Percentiles rank a stretch among this genome's conserved stretches.
Evolutionary conservation across 2,113 vertebrate genomes (phyloP).

Genomic region (Machaerirhynchus nigripectus): DNA sequence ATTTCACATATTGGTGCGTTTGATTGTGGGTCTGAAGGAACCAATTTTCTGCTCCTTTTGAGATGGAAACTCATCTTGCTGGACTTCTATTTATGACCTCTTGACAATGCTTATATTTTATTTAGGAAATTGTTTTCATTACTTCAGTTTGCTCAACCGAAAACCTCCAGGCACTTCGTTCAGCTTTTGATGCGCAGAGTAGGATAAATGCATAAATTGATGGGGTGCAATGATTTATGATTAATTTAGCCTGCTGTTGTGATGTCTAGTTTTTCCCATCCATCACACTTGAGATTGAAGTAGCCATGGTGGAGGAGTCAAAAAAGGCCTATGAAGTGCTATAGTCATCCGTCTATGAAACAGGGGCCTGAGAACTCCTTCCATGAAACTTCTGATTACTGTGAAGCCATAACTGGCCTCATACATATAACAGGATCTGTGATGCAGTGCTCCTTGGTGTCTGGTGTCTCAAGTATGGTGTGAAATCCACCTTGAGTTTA

Average conservation of each 20-base stretch:
- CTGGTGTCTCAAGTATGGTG: background rate
- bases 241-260: background rate
- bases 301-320: background rate
- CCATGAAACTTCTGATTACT: background rate
- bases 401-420: background rate
- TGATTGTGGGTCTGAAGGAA: slow-evolving; percentile 27
- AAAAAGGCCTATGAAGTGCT: background rate
- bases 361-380: background rate
- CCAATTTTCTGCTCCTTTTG: slow-evolving; percentile 49
- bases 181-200: background rate
- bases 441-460: background rate
- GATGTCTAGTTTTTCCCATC: background rate
- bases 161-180: slow-evolving; percentile 2
- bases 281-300: background rate
- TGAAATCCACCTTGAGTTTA: background rate
- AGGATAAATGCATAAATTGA: slow-evolving; percentile 13
- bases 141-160: slow-evolving; percentile 34
- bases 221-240: background rate
- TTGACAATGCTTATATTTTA: slow-evolving; percentile 41
- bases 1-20: background rate
- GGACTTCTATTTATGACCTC: slow-evolving; percentile 36
- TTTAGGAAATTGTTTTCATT: slow-evolving; percentile 51
- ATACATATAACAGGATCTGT: background rate
- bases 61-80: slow-evolving; percentile 26
- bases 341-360: background rate